Percentiles rank a stretch among this genome's conserved stretches.
These are phyloP conservation scores for Ditylenchus dipsaci DNA, from an alignment of 1,140 invertebrate genomes.

Conservation along the genomic window DNA sequence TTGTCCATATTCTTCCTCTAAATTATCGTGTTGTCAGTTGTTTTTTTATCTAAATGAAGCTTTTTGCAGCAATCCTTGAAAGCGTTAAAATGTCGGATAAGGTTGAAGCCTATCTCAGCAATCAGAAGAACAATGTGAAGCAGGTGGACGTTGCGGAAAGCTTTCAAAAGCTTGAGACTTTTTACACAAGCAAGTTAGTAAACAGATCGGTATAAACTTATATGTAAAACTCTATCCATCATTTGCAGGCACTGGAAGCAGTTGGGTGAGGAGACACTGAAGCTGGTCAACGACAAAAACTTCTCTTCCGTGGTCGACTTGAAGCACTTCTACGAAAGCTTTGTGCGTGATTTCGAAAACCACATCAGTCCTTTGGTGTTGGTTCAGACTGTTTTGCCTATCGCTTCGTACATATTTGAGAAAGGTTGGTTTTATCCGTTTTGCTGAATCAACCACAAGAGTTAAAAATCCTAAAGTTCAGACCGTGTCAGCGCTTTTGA, in stretches of 20 bases:
- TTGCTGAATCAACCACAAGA: not conserved
- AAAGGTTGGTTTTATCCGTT: conserved; percentile 24
- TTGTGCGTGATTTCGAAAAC: conserved; percentile 52
- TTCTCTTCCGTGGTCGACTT: conserved; percentile 39
- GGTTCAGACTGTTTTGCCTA: conserved; percentile 49
- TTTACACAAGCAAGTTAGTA: conserved; percentile 49
- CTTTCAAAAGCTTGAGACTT: conserved; percentile 44
- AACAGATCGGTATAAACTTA: no score
- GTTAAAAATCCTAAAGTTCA: conserved; percentile 14
- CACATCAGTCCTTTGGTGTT: conserved; percentile 49
- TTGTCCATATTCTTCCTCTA: no score
- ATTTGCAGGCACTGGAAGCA: conserved; percentile 54
- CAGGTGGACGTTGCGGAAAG: conserved; percentile 52
- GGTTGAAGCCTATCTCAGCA: conserved; percentile 44
- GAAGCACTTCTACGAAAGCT: conserved; percentile 53
- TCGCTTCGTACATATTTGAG: conserved; percentile 39
- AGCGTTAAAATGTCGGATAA: conserved; percentile 29
- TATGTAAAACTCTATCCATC: not conserved
- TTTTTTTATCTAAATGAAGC: no score
- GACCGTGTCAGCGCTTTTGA: conserved; percentile 43
- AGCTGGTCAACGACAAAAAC: conserved; percentile 26
- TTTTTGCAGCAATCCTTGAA: not conserved
- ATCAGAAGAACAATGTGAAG: conserved; percentile 55
- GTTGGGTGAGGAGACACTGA: conserved; percentile 31
- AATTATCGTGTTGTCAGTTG: no score